Percentiles rank a stretch among this genome's conserved stretches.
Conservation (phyloP, 2,888 invertebrate genomes). For the Drosophila pegasa region DNA sequence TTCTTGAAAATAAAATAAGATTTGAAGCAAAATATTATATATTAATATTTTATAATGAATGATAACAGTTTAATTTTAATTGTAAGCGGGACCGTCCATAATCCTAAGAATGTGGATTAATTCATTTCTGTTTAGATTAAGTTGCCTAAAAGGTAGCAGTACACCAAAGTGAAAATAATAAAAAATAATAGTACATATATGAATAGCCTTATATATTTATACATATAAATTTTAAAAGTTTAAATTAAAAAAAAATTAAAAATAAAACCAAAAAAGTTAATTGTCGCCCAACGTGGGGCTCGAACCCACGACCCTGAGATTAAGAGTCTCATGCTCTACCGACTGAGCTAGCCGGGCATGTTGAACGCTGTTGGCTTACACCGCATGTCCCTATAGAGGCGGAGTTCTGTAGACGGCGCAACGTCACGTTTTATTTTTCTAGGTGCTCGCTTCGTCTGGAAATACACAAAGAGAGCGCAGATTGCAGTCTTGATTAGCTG, state of each 20-base stretch:
- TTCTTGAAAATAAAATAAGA: too few species aligned
- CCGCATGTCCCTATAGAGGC: constrained; percentile 26
- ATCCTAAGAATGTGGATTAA: too few species aligned
- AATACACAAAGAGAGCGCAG: neutral
- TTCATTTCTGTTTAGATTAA: too few species aligned
- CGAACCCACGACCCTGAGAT: constrained; percentile 79
- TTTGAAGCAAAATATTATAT: too few species aligned
- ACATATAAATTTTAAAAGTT: too few species aligned
- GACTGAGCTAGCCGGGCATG: constrained; percentile 78
- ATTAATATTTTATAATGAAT: too few species aligned
- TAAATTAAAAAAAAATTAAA: neutral
- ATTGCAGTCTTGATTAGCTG: constrained; percentile 8
- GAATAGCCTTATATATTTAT: too few species aligned
- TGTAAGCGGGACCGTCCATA: too few species aligned
- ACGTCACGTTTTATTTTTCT: constrained; percentile 14
- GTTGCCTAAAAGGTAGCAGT: too few species aligned
- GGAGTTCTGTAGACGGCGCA: constrained; percentile 16
- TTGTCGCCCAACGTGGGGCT: constrained; percentile 77
- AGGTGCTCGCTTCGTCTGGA: constrained; percentile 1
- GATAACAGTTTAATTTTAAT: too few species aligned
- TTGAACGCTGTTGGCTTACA: neutral
- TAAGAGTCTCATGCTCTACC: constrained; percentile 80
- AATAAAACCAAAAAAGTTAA: constrained; percentile 8
- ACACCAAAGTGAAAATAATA: too few species aligned
- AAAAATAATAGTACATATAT: too few species aligned